Base-by-base conservation (phyloP, 2,888 invertebrate genomes). In the Cantharis rustica region DNA sequence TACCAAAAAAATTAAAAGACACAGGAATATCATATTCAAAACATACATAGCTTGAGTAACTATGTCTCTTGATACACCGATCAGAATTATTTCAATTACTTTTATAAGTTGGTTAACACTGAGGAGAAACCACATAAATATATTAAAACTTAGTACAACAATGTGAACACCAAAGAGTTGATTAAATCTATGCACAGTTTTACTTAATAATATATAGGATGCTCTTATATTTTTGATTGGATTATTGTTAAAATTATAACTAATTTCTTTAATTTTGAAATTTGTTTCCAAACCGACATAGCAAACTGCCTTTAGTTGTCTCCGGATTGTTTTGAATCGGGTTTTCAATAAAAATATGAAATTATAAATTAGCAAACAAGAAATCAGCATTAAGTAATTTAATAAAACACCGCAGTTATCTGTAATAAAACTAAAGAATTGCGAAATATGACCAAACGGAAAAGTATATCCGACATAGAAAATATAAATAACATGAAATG, bases 31-130 rank as follows among this genome's bases (percentile, higher is more conserved):
- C 2, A n/a, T 2, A 47, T 7, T n/a, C n/a, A 47, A n/a, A n/a
- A n/a, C 1, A 47, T n/a, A n/a, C 47, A n/a, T 7, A 47, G 1
- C 5, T 7, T 7, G 2, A 0, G 5, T 0, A 47, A 47, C 2
- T 13, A 9, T 5, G 0, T 31, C n/a, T 7, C 2, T 1, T n/a
- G n/a, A n/a, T n/a, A 7, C 47, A n/a, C 0, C 13, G 0, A 4
- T 47, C 7, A 47, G 7, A 47, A 47, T 5, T n/a, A 0, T 7
- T 47, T 47, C 47, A 7, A 47, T n/a, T n/a, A 47, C 47, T 2
- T n/a, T 5, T 47, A 47, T 47, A 7, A 47, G 1, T 0, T n/a
- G 7, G 7, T 47, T n/a, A n/a, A 47, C 13, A 9, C 0, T 47
- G 0, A n/a, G n/a, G n/a, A 47, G 1, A 47, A 47, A n/a, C 13